Conservation (phyloP, 2,113 vertebrate species). For the Melospiza melodia region DNA sequence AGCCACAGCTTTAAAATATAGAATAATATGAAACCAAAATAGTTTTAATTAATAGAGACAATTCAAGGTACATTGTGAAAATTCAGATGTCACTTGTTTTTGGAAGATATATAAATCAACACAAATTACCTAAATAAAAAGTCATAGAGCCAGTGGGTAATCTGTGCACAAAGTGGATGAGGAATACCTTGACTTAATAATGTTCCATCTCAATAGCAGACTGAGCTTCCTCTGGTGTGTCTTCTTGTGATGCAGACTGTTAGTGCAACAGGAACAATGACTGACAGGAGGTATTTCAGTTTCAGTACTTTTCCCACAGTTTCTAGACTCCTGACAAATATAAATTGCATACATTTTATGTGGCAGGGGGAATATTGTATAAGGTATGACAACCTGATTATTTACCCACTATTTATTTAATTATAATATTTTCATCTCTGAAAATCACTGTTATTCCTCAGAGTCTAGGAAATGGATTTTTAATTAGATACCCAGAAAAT, state of each 20-base stretch:
- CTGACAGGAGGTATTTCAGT: not conserved
- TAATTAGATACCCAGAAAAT: not conserved
- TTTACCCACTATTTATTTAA: slow-evolving; percentile 13
- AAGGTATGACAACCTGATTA: not conserved
- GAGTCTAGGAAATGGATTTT: slow-evolving; percentile 30
- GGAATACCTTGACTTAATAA: not conserved
- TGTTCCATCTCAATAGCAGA: not conserved
- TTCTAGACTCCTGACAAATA: not conserved
- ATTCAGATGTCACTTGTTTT: not conserved
- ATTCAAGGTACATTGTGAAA: not conserved
- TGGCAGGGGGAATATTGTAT: not conserved
- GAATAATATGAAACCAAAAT: not conserved
- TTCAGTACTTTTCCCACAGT: not conserved
- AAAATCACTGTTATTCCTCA: not conserved
- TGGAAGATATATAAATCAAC: not conserved
- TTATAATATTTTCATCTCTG: not conserved
- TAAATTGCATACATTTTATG: not conserved
- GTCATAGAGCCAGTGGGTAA: not conserved
- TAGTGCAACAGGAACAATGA: not conserved
- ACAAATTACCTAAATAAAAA: not conserved
- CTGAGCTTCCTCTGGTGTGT: not conserved
- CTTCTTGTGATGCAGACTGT: not conserved
- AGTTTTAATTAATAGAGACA: not conserved
- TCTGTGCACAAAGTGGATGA: not conserved
- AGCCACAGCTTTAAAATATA: not conserved